These are phyloP conservation scores for Nymphalis c-album DNA, from an alignment of 2,888 invertebrate genomes.

Conservation along the genomic window DNA sequence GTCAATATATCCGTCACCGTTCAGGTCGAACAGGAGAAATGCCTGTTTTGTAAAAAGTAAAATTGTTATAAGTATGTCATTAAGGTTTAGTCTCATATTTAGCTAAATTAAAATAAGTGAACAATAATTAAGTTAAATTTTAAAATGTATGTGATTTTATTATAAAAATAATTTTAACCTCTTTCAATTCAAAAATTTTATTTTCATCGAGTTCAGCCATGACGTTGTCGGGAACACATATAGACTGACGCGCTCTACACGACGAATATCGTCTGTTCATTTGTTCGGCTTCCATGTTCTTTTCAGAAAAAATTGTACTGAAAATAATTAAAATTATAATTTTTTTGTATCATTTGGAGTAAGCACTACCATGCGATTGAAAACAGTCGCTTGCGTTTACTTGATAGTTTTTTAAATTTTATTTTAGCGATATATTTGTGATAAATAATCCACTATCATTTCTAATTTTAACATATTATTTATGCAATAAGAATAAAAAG, in stretches of 20 bases:
- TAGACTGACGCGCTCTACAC: constrained; percentile 66
- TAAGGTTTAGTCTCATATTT: not conserved
- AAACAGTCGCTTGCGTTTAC: too few species aligned
- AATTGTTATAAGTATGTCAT: not conserved
- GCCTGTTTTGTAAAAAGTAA: constrained; percentile 63
- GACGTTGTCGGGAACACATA: constrained; percentile 71
- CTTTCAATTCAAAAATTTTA: constrained; percentile 84
- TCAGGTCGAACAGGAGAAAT: constrained; percentile 84
- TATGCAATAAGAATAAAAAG: too few species aligned
- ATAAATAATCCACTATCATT: too few species aligned
- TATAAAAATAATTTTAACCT: constrained; percentile 62
- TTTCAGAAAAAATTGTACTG: constrained; percentile 61
- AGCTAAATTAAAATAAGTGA: not conserved
- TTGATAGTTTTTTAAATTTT: too few species aligned
- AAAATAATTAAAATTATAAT: constrained; percentile 19
- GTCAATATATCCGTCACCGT: constrained; percentile 85
- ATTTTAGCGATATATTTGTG: too few species aligned
- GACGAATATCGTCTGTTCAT: constrained; percentile 62
- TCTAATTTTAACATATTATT: too few species aligned
- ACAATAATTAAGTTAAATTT: not conserved
- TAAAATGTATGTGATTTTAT: not conserved
- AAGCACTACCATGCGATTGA: too few species aligned
- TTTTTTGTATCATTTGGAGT: too few species aligned
- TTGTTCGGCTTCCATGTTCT: constrained; percentile 53
- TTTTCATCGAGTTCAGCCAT: constrained; percentile 81